Base-by-base conservation (phyloP, 2,797 vertebrate genomes). In the Holocentrus rufus region DNA sequence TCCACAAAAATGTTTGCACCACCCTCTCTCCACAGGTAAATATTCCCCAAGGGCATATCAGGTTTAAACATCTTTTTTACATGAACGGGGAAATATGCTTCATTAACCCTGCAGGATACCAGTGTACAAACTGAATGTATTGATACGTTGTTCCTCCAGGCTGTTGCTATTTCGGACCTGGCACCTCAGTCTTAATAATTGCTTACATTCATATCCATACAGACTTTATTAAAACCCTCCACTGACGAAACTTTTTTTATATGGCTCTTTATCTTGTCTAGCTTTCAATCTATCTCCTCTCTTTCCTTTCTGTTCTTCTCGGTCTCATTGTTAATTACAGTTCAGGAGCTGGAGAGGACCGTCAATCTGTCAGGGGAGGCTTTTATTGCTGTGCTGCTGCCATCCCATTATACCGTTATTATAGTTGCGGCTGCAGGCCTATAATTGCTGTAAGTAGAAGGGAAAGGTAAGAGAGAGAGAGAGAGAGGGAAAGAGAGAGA, bases 371-470 rank as follows among this genome's bases (percentile, higher is more conserved):
- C 93, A 93, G 85, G 89, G 89, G 86, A 83, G 90, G 89, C 84
- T 93, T 93, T 95, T 94, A 94, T 91, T 93, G 93, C 91, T 81
- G 88, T 88, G 92, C 83, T 92, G 90, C 91, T 90, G 91, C 93
- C 92, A 92, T 93, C 91, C 92, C 90, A 94, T 95, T 93, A 93
- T 94, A 90, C 91, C 84, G 83, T 92, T 94, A 94, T 95, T 94
- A 95, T 94, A 94, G 93, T 91, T 91, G 91, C 79, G 91, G 90
- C 83, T 81, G 81, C 66, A 92, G 82, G 87, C 88, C 93, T 94
- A 88, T 95, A 95, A 95, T 95, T 94, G 90, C 87, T 83, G 57
- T 93, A 92, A 93, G 91, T 91, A 92, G 91, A 92, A 91, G 92
- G 92, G 81, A 92, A 91, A 93, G 85, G 91, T 90, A 90, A 64